phyloP scores from a whole-genome alignment of 1,140 invertebrate species.

The Catajapyx aquilonaris region DNA sequence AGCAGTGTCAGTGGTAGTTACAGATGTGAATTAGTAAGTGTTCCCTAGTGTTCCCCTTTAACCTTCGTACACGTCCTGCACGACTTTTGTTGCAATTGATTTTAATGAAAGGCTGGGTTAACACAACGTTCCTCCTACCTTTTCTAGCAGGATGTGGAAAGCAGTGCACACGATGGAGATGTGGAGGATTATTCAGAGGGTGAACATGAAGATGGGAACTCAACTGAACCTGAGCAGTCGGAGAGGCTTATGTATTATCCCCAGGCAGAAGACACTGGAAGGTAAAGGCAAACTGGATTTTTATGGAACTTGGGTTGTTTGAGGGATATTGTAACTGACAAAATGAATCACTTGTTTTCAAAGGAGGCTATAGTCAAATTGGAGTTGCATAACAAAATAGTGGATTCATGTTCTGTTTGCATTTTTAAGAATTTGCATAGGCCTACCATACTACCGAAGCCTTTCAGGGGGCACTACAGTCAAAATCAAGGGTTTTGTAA shows the following conservation, averaged over 20 bases:
- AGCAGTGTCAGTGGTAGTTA: conserved; percentile 44
- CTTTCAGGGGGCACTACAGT: too few relatives aligned
- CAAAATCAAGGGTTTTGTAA: too few relatives aligned
- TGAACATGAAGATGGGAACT: conserved; percentile 36
- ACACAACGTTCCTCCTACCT: conserved; percentile 7
- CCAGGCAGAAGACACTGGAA: conserved; percentile 27
- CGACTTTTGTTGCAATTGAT: conserved; percentile 4
- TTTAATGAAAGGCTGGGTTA: neutral
- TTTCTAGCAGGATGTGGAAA: conserved; percentile 36
- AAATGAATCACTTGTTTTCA: too few relatives aligned
- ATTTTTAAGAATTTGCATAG: too few relatives aligned
- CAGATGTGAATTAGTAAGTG: conserved; percentile 40
- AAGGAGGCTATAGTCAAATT: too few relatives aligned
- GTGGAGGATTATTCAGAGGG: conserved; percentile 69
- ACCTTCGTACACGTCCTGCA: neutral
- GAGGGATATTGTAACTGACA: too few relatives aligned
- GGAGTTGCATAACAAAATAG: too few relatives aligned
- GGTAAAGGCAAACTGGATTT: too few relatives aligned
- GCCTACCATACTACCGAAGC: too few relatives aligned
- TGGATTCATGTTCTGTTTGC: too few relatives aligned
- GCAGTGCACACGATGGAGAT: conserved; percentile 66
- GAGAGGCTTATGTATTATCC: conserved; percentile 32
- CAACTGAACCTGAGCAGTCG: conserved; percentile 41
- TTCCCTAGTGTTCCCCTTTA: conserved; percentile 12
- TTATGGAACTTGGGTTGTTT: too few relatives aligned